These are phyloP conservation scores for Podarcis lilfordi DNA, from an alignment of 2,797 vertebrate genomes.

Conservation along the genomic window DNA sequence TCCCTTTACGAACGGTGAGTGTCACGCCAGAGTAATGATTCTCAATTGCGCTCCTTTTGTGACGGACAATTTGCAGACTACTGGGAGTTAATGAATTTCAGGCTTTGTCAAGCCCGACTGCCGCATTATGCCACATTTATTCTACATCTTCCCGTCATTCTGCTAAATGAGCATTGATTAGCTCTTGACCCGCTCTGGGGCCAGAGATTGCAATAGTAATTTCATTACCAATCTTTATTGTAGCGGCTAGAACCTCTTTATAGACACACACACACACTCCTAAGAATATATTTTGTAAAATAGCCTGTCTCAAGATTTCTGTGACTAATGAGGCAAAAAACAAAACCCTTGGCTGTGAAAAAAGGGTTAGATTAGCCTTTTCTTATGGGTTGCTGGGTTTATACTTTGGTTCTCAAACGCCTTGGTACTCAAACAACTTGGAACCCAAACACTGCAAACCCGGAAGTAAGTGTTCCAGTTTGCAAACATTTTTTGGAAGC, in stretches of 20 bases:
- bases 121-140: conserved; percentile 60
- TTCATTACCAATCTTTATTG: conserved; percentile 56
- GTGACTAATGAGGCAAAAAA: background rate
- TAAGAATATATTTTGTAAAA: conserved; percentile 26
- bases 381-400: background rate
- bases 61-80: conserved; percentile 55
- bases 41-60: conserved; percentile 55
- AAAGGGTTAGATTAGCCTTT: background rate
- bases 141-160: conserved; percentile 58
- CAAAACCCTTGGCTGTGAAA: background rate
- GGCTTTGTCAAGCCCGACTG: conserved; percentile 66
- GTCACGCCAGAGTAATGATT: conserved; percentile 33
- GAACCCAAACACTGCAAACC: too few species aligned
- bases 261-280: background rate
- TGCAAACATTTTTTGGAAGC: too few species aligned
- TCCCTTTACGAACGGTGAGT: conserved; percentile 37
- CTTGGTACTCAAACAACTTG: too few species aligned
- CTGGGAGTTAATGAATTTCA: conserved; percentile 60
- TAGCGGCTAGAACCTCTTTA: conserved; percentile 31
- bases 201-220: conserved; percentile 61
- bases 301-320: background rate
- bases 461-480: too few species aligned
- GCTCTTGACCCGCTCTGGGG: conserved; percentile 58
- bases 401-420: too few species aligned
- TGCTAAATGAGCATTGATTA: conserved; percentile 66